Conservation (phyloP, 2,888 invertebrate species). For the Yponomeuta malinellus region DNA sequence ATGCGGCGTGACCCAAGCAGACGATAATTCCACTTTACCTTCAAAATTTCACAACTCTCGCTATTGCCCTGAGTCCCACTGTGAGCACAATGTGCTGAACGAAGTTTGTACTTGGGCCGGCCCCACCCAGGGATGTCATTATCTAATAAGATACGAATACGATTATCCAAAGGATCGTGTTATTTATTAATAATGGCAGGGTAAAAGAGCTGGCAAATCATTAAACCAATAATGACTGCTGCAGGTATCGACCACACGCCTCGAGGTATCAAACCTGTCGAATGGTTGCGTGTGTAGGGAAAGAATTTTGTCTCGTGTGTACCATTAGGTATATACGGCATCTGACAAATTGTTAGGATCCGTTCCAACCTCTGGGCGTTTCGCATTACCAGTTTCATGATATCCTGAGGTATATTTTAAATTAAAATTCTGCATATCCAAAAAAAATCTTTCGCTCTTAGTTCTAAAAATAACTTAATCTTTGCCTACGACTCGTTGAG, state of each 20-base stretch:
- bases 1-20: conserved; percentile 37
- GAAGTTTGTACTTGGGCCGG: too few species aligned
- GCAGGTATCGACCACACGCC: conserved; percentile 44
- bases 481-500: conserved; percentile 9
- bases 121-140: too few species aligned
- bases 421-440: not conserved
- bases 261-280: conserved; percentile 27
- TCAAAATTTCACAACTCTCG: conserved; percentile 11
- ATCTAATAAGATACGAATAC: not conserved
- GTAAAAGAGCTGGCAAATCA: conserved; percentile 55
- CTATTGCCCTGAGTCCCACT: not conserved
- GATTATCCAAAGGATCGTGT: not conserved
- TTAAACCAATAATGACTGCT: conserved; percentile 23
- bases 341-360: not conserved
- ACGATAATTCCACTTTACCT: conserved; percentile 10
- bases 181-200: conserved; percentile 24
- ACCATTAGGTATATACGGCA: not conserved
- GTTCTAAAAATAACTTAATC: not conserved
- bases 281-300: conserved; percentile 45
- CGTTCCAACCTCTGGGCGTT: conserved; percentile 28
- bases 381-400: not conserved
- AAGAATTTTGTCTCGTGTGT: not conserved
- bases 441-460: not conserved
- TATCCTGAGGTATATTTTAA: not conserved
- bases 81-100: not conserved